Evolutionary conservation across 23 tunicate species (phyloP), one percentile per base, ranked within the genome.

Genomic region (Ciona savignyi): DNA sequence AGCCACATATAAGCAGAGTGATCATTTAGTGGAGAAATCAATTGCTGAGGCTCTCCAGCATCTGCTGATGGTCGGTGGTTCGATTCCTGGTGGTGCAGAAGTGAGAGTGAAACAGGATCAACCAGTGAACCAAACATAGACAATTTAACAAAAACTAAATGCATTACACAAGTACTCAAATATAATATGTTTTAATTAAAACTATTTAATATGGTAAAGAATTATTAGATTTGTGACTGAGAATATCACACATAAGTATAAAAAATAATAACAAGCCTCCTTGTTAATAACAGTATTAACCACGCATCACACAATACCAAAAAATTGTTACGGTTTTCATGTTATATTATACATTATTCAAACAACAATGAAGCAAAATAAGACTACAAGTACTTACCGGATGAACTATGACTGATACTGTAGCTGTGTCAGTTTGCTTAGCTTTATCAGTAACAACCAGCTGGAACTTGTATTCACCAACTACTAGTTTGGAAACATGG

Each of bases 61-160:
- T 79, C 29, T 15, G 97, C 97, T 28, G 25, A 30, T n/a, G 97
- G 97, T 32, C 91, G 97, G 71, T 84, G 80, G 71, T 91, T 91
- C 25, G 97, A 91, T 69, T 78, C 83, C 97, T 91, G 72, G 49
- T 25, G 33, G 19, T 63, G 23, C 25, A 9, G n/a, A n/a, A n/a
- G n/a, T n/a, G n/a, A n/a, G n/a, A n/a, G n/a, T n/a, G n/a, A n/a
- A n/a, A n/a, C n/a, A n/a, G n/a, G n/a, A n/a, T n/a, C n/a, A n/a
- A n/a, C n/a, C n/a, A n/a, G n/a, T n/a, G n/a, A n/a, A n/a, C n/a
- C n/a, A n/a, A n/a, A n/a, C n/a, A n/a, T n/a, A n/a, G n/a, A n/a
- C n/a, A n/a, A n/a, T n/a, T n/a, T n/a, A n/a, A n/a, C n/a, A n/a
- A n/a, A n/a, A n/a, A n/a, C n/a, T n/a, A n/a, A n/a, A n/a, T n/a